Evolutionary conservation across 2,797 vertebrate genomes (phyloP), one percentile per base, ranked within the genome.

Genomic region (Liparis tanakae): DNA sequence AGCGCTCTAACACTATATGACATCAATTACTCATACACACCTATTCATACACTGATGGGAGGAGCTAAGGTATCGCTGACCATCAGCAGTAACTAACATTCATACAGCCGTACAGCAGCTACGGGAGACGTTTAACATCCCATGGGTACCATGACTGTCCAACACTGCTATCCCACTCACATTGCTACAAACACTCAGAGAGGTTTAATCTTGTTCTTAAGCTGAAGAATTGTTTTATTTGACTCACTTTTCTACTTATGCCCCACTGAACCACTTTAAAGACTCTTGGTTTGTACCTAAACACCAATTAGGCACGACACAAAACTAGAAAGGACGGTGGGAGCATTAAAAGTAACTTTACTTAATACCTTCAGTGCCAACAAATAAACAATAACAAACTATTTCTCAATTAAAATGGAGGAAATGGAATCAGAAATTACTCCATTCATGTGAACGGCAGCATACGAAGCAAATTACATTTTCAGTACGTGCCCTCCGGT

Each of bases 401-500:
- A 79, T 18, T 60, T 70, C 48, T 53, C 70, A 69, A 71, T 85
- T 81, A 74, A 85, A 69, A 46, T 0, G 22, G 51, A 12, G 22
- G 34, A 76, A 37, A 75, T 64, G 13, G n/a, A 20, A 33, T 54
- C 39, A 65, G 70, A 51, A 64, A 80, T 53, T 18, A 65, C 15
- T 43, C 30, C 36, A 74, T 76, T 78, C 74, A 74, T 74, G 67
- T 60, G 46, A 73, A 53, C n/a, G 56, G 54, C 67, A 70, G 41
- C 63, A 54, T 58, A 61, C 4, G 55, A 70, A 79, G 70, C 22
- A 4, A 78, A 67, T 87, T 84, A 78, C 62, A 72, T 72, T 79
- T 67, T 83, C 56, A 70, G 22, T 17, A 14, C 0, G 0, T 72
- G 76, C 53, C 84, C 79, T 68, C 56, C 58, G 76, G 81, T 85